phyloP scores from a whole-genome alignment of 2,113 vertebrate species.

The Fulica atra region DNA sequence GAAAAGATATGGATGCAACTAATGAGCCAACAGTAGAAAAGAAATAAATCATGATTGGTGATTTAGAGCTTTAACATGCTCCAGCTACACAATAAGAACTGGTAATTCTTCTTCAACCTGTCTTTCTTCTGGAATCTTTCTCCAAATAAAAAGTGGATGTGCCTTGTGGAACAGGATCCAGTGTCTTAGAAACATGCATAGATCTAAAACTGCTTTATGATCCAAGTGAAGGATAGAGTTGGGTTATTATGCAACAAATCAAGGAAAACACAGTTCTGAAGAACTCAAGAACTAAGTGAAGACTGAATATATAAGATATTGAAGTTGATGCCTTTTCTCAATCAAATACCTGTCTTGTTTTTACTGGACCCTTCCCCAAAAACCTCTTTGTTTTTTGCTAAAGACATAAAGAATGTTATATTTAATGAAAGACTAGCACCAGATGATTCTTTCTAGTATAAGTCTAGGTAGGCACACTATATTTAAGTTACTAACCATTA shows the following conservation, averaged over 20 bases:
- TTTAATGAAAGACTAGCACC: not conserved
- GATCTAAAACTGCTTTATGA: not conserved
- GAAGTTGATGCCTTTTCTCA: not conserved
- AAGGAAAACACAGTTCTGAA: not conserved
- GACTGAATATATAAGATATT: not conserved
- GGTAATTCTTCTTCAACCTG: not conserved
- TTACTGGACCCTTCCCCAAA: not conserved
- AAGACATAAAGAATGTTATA: not conserved
- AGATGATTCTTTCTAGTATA: not conserved
- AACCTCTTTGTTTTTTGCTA: not conserved
- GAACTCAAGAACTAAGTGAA: not conserved
- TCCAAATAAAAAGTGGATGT: not conserved
- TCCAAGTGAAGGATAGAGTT: not conserved
- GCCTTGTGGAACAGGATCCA: not conserved
- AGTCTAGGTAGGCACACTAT: not conserved
- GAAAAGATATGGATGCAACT: constrained; percentile 1
- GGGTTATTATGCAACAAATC: not conserved
- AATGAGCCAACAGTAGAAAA: constrained; percentile 1
- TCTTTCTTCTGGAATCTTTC: not conserved
- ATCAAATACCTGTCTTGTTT: not conserved
- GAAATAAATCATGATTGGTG: not conserved
- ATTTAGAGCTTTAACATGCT: not conserved
- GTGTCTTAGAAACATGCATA: not conserved
- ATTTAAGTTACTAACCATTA: not conserved
- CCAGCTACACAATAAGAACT: not conserved